Conservation (phyloP, 2,113 vertebrate species). For the Cephalopterus ornatus region DNA sequence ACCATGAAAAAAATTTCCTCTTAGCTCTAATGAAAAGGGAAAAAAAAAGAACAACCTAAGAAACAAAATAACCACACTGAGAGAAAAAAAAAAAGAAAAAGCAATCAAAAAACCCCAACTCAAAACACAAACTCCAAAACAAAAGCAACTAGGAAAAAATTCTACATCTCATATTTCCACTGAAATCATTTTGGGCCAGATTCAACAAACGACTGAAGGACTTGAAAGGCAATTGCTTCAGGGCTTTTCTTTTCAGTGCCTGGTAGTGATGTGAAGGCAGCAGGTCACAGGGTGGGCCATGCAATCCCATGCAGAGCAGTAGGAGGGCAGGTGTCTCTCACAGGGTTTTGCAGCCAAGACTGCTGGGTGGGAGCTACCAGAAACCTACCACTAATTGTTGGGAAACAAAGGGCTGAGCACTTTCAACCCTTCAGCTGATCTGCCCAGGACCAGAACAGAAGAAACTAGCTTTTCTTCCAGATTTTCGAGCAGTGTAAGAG, state of each 20-base stretch:
- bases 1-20: not conserved
- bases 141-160: not conserved
- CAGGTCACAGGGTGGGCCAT: not conserved
- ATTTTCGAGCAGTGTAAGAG: accelerated
- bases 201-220: not conserved
- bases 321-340: not conserved
- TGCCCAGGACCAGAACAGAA: not conserved
- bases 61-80: not conserved
- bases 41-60: not conserved
- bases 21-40: not conserved
- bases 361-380: accelerated
- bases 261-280: not conserved
- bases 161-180: not conserved
- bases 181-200: not conserved
- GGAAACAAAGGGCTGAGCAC: not conserved
- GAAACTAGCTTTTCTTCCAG: not conserved
- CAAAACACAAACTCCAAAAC: not conserved
- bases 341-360: accelerated
- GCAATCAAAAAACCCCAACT: not conserved
- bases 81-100: too few relatives aligned
- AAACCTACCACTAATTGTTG: accelerated
- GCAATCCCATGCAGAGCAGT: not conserved
- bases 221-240: not conserved
- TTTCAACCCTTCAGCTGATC: not conserved
- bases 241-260: not conserved